These are phyloP conservation scores for Drosophila ironensis DNA, from an alignment of 1,140 invertebrate genomes.

Conservation along the genomic window DNA sequence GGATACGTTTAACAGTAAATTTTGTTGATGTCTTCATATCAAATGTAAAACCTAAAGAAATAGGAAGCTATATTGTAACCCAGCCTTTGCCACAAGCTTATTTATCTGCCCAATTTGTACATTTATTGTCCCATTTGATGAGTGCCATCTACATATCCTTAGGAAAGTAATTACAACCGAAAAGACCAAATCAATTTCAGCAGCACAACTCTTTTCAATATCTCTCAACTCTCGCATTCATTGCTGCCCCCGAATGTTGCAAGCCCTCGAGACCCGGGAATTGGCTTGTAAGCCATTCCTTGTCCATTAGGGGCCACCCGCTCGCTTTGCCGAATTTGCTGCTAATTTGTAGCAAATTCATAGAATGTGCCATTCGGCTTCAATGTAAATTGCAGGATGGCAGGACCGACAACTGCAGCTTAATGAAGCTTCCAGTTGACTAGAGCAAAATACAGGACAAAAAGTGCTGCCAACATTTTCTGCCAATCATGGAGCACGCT, in stretches of 20 bases:
- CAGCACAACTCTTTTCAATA: too few species aligned
- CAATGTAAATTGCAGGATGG: constrained; percentile 42
- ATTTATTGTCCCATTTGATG: too few species aligned
- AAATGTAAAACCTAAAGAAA: too few species aligned
- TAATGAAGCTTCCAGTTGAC: constrained; percentile 48
- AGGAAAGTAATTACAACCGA: too few species aligned
- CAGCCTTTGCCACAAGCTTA: too few species aligned
- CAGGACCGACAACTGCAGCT: constrained; percentile 40
- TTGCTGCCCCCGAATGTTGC: constrained; percentile 9
- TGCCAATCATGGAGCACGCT: constrained; percentile 38
- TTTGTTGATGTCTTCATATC: too few species aligned
- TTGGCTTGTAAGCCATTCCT: constrained; percentile 12
- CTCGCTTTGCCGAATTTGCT: constrained; percentile 16
- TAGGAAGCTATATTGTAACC: too few species aligned
- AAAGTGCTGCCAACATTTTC: constrained; percentile 24
- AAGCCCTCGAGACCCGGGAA: constrained; percentile 5
- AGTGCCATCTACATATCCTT: too few species aligned
- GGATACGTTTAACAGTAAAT: too few species aligned
- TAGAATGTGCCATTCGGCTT: constrained; percentile 8
- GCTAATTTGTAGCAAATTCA: constrained; percentile 19
- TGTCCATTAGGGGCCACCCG: constrained; percentile 14
- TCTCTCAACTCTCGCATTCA: constrained; percentile 1
- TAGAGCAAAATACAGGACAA: constrained; percentile 4
- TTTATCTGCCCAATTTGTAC: too few species aligned
- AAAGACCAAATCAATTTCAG: too few species aligned